These are phyloP conservation scores for Rafetus swinhoei DNA, from an alignment of 2,113 vertebrate species.

Conservation along the genomic window DNA sequence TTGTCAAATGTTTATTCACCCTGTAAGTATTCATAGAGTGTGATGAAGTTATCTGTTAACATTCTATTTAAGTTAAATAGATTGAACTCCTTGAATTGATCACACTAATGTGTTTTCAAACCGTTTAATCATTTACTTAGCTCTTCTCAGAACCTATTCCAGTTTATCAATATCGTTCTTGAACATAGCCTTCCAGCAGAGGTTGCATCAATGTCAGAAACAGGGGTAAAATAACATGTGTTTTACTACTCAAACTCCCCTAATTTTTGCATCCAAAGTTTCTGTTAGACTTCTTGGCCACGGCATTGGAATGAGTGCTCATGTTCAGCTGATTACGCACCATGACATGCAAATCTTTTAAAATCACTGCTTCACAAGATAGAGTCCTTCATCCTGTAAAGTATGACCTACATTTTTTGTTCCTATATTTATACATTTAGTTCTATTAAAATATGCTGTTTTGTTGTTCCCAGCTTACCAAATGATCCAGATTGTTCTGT, in stretches of 20 bases:
- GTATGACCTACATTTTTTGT: not conserved
- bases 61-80: not conserved
- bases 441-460: not conserved
- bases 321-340: not conserved
- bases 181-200: not conserved
- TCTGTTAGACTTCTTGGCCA: not conserved
- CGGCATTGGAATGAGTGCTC: not conserved
- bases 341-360: not conserved
- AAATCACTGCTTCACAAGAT: not conserved
- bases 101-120: not conserved
- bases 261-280: not conserved
- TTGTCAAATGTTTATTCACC: not conserved
- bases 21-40: not conserved
- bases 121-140: not conserved
- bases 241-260: not conserved
- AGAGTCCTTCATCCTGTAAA: not conserved
- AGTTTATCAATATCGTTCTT: not conserved
- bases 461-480: not conserved
- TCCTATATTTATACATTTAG: not conserved
- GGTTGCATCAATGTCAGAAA: not conserved
- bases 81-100: not conserved
- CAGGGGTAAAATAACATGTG: not conserved
- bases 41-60: not conserved
- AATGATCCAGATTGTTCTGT: not conserved
- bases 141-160: not conserved